Base-by-base conservation (phyloP, 1,140 invertebrate species). In the Drosophila ironensis region DNA sequence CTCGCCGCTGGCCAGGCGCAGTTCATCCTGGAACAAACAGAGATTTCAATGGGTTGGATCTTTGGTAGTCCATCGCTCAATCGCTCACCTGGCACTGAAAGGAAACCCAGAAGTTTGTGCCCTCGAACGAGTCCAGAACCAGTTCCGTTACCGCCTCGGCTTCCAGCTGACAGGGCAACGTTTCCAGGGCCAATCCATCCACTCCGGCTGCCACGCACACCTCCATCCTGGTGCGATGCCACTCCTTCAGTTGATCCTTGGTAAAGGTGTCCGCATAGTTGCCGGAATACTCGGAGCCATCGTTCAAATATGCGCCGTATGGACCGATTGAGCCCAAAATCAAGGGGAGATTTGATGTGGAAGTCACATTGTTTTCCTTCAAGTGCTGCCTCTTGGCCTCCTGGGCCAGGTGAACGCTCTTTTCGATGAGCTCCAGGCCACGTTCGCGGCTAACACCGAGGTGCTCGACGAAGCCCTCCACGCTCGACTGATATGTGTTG, bases 211-310 rank as follows among this genome's bases (percentile, higher is more conserved):
- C 93, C 57, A 97, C 77, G 1, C 98, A 90, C 8, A 94, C 93
- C 48, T 94, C 90, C 5, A 98, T 93, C 17, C 96, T 91, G 0
- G 94, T 94, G 57, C 92, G 90, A 89, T 98, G 97, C 95, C 96
- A 98, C 14, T 95, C 92, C 19, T 92, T 93, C 61, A 98, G 92
- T 51, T 77, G 92, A 78, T 94, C 91, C 11, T 91, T 90, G 16
- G 93, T 91, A 4, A 96, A 92, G 1, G 88, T 92, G 37, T 95
- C 93, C 0, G 94, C 93, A 87, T 98, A 98, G 51, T 91, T 92
- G 14, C 98, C 97, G 30, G 92, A 94, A 84, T 98, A 99, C 90
- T 98, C 97, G 0, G 97, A 98, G 12, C 94, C 95, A 90, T 98
- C 96, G 76, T 95, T 93, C 3, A 97, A 91, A 66, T 93, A 94